Evolutionary conservation across 35 echinoderm and acorn worm genomes (phyloP), one percentile per base, ranked within the genome.

Genomic region (Apostichopus japonicus): DNA sequence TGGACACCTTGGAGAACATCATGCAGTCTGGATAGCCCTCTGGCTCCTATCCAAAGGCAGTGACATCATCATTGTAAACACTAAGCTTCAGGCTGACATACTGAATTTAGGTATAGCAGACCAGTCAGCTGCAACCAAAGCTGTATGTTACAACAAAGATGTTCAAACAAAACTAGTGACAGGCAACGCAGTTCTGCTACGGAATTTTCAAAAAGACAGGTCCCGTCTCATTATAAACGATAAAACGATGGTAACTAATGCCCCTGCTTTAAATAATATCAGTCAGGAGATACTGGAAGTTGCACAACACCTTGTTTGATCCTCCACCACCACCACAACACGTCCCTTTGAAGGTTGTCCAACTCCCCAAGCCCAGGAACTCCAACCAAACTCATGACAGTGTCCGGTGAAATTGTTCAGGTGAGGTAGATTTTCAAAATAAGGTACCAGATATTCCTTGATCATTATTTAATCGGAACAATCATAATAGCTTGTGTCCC

Each of bases 341-440:
- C 44, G 53, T 53, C 14, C 24, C 33, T 17, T 81, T 81, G 13
- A 81, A 81, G 53, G 79, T 44, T 81, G 79, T 53, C 1, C 79
- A 81, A 53, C 52, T 54, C 53, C 79, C 79, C 23, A 81, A 81
- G 6, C n/a, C 79, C 79, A 5, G 79, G 79, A 4, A 81, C 79
- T 44, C 79, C 79, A 81, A 81, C 2, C 16, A 53, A 81, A 17
- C 79, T 53, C 25, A 4, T 81, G 79, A 53, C 79, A 81, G 79
- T 81, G 79, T 81, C 79, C 4, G 79, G 79, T 44, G 79, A 81
- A 53, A 81, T 81, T 81, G 79, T 81, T 81, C 79, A 81, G 79
- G 79, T 81, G 33, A 9, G 75, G 24, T 24, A 79, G n/a, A n/a
- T n/a, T 9, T 63, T 6, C 14, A 6, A 63, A 7, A 63, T 63